Base-by-base conservation (phyloP, 2,888 invertebrate species). In the Cheilosia grossa region DNA sequence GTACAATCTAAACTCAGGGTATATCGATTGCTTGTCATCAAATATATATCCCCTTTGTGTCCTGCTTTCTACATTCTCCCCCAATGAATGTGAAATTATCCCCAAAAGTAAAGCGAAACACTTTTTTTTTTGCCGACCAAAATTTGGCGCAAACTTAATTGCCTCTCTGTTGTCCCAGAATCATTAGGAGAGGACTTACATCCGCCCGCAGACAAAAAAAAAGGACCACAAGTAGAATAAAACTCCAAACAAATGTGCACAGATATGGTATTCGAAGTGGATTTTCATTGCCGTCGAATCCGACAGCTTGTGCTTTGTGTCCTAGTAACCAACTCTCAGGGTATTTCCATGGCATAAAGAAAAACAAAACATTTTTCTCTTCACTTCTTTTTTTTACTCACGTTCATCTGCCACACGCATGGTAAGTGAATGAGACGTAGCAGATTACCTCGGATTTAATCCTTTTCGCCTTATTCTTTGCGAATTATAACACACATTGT, bases 371-470 rank as follows among this genome's bases (percentile, higher is more conserved):
- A 17, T 24, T 5, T 15, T 10, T 9, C 10, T 49, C 5, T 15
- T 42, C 64, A 7, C 27, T 70, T 64, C 40, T 49, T 24, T 53
- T 24, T 53, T 64, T 37, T 70, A 56, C 61, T 64, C 75, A 59
- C 66, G 70, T 85, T 75, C 70, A 75, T 75, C 53, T 83, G 53
- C 54, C 80, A 74, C 80, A 80, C 80, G 69, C 75, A 75, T 72
- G 81, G 67, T 70, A 75, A 85, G 80, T 75, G 83, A 80, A 85
- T 66, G 80, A 80, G 70, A 61, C 66, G 83, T 58, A 81, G 81
- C 77, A 72, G 77, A 81, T 85, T 81, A 75, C 75, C 81, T 85
- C 81, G 81, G 85, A 85, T 85, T 85, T 85, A 85, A 85, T 85
- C 85, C 85, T 77, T 85, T 73, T 75, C 81, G 49, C 79, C 61